Percentiles rank a stretch among this genome's conserved stretches.
Evolutionary conservation across 2,888 invertebrate genomes (phyloP).

Genomic region (Limenitis camilla): DNA sequence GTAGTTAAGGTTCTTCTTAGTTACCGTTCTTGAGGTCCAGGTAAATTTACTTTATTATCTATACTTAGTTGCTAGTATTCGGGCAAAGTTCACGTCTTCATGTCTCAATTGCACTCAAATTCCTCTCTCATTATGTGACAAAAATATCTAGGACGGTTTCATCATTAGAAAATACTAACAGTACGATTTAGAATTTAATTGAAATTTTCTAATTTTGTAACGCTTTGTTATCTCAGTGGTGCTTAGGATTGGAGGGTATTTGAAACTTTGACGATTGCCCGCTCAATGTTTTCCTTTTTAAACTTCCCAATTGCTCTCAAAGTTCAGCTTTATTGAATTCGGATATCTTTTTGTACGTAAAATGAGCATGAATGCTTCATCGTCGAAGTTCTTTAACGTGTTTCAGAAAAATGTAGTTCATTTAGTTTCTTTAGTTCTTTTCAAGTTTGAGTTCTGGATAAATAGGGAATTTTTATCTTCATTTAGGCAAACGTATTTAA

Average conservation of each 20-base stretch:
- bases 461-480: too few species aligned
- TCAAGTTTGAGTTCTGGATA: too few species aligned
- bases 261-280: constrained; percentile 48
- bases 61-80: too few species aligned
- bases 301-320: constrained; percentile 23
- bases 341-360: constrained; percentile 23
- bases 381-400: constrained; percentile 19
- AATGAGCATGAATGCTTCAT: constrained; percentile 21
- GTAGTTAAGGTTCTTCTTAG: too few species aligned
- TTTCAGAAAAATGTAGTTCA: constrained; percentile 12
- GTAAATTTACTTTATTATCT: too few species aligned
- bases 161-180: background rate
- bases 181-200: background rate
- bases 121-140: too few species aligned
- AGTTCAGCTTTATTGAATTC: constrained; percentile 25
- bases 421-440: constrained; percentile 3
- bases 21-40: too few species aligned
- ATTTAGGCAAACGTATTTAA: too few species aligned
- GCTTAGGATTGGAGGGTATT: constrained; percentile 43
- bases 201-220: constrained; percentile 20
- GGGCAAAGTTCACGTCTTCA: too few species aligned
- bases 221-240: constrained; percentile 26
- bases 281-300: constrained; percentile 40
- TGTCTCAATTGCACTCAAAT: too few species aligned
- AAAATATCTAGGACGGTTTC: too few species aligned